phyloP scores from a whole-genome alignment of 2,888 invertebrate genomes.

The Agrotis exclamationis region DNA sequence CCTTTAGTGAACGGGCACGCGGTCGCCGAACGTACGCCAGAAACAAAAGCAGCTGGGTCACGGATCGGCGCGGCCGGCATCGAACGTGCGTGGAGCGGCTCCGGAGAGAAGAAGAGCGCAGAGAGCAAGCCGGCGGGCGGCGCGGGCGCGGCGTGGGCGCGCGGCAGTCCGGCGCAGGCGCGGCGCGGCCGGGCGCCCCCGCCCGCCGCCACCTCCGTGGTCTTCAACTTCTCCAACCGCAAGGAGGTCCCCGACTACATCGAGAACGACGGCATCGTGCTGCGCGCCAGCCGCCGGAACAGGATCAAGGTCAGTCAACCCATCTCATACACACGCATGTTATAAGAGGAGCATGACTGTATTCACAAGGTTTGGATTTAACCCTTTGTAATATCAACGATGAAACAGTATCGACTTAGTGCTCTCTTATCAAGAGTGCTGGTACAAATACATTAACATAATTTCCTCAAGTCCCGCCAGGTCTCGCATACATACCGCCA shows the following conservation, averaged over 20 bases:
- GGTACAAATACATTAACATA: slow-evolving; percentile 11
- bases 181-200: slow-evolving; percentile 72
- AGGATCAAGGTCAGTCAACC: slow-evolving; percentile 93
- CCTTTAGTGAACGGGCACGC: slow-evolving; percentile 74
- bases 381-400: neutral
- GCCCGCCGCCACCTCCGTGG: slow-evolving; percentile 93
- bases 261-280: slow-evolving; percentile 96
- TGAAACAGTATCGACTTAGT: neutral
- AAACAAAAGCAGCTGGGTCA: slow-evolving; percentile 64
- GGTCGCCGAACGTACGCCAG: slow-evolving; percentile 51
- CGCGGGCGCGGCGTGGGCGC: slow-evolving; percentile 63
- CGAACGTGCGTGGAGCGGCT: slow-evolving; percentile 83
- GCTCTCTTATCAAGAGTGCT: slow-evolving; percentile 15
- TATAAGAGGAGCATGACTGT: neutral
- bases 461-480: slow-evolving; percentile 1
- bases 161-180: slow-evolving; percentile 60
- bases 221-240: slow-evolving; percentile 96
- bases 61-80: slow-evolving; percentile 79
- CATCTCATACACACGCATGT: neutral
- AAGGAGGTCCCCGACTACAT: slow-evolving; percentile 98
- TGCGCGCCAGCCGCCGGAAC: slow-evolving; percentile 92
- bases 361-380: neutral
- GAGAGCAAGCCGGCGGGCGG: slow-evolving; percentile 55
- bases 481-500: slow-evolving; percentile 31
- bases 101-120: slow-evolving; percentile 67